Conservation (phyloP, 2,888 invertebrate species). For the Fragum whitleyi region DNA sequence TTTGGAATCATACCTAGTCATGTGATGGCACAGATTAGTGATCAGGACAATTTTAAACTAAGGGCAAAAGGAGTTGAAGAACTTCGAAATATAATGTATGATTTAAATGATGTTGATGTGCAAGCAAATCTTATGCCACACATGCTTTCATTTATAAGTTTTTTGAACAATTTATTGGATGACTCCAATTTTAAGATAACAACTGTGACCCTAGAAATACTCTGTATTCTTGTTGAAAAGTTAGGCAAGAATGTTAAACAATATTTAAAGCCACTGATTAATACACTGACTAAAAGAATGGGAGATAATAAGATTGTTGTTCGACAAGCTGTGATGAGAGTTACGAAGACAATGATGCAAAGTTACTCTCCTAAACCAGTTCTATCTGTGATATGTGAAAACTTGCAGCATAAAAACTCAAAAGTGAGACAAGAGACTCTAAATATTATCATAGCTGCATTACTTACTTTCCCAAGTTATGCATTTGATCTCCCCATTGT, state of each 20-base stretch:
- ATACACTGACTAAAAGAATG: slow-evolving; percentile 85
- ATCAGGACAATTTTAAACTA: slow-evolving; percentile 88
- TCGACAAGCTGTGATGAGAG: slow-evolving; percentile 86
- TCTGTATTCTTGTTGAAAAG: slow-evolving; percentile 85
- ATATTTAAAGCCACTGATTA: slow-evolving; percentile 86
- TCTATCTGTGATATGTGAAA: slow-evolving; percentile 86
- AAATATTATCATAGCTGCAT: slow-evolving; percentile 91
- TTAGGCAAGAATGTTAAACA: slow-evolving; percentile 85
- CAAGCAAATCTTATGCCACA: slow-evolving; percentile 87
- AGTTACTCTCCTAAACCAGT: slow-evolving; percentile 87
- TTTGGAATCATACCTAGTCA: slow-evolving; percentile 86
- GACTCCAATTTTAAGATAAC: slow-evolving; percentile 88
- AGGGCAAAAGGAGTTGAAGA: slow-evolving; percentile 88
- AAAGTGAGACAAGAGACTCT: slow-evolving; percentile 91
- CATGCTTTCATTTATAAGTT: slow-evolving; percentile 88
- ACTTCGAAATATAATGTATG: slow-evolving; percentile 87
- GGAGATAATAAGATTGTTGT: slow-evolving; percentile 87
- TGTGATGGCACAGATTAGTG: slow-evolving; percentile 84
- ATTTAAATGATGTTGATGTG: slow-evolving; percentile 76
- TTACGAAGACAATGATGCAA: slow-evolving; percentile 87
- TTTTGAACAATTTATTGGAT: slow-evolving; percentile 87
- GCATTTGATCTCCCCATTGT: slow-evolving; percentile 88
- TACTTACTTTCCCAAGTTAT: slow-evolving; percentile 92
- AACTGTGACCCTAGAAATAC: slow-evolving; percentile 86
- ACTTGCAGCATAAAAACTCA: slow-evolving; percentile 85